phyloP scores from a whole-genome alignment of 2,797 vertebrate genomes.

The Leucoraja ocellata region DNA sequence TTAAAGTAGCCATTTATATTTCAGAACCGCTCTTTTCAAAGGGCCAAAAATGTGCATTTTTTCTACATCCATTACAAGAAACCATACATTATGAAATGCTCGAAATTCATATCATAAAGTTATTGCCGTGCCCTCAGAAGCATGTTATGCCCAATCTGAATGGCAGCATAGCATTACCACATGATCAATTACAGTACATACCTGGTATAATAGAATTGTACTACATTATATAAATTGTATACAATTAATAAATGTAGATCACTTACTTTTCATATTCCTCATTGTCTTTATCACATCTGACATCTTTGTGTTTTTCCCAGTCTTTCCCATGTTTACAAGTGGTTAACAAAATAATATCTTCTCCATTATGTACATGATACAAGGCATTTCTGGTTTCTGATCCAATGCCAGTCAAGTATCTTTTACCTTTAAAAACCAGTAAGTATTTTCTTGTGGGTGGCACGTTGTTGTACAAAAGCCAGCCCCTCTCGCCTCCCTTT shows the following conservation, averaged over 20 bases:
- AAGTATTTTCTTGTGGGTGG: constrained; percentile 65
- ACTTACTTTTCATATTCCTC: constrained; percentile 72
- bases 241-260: neutral
- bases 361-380: constrained; percentile 68
- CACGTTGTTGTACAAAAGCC: constrained; percentile 54
- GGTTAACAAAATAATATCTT: constrained; percentile 67
- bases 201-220: neutral
- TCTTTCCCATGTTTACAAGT: constrained; percentile 73
- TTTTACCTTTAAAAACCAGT: constrained; percentile 72
- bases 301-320: constrained; percentile 72
- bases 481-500: constrained; percentile 57
- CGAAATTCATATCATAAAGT: too few relatives aligned
- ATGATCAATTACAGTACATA: neutral
- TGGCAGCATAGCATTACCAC: neutral
- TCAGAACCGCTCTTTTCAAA: neutral
- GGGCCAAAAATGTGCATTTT: neutral
- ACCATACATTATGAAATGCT: neutral
- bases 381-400: constrained; percentile 74
- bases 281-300: constrained; percentile 63
- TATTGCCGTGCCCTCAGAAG: too few relatives aligned
- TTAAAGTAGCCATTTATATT: neutral
- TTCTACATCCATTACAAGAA: neutral
- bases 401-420: constrained; percentile 71
- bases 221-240: neutral
- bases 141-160: neutral